phyloP scores from a whole-genome alignment of 2,797 vertebrate species.

The Amazona ochrocephala region DNA sequence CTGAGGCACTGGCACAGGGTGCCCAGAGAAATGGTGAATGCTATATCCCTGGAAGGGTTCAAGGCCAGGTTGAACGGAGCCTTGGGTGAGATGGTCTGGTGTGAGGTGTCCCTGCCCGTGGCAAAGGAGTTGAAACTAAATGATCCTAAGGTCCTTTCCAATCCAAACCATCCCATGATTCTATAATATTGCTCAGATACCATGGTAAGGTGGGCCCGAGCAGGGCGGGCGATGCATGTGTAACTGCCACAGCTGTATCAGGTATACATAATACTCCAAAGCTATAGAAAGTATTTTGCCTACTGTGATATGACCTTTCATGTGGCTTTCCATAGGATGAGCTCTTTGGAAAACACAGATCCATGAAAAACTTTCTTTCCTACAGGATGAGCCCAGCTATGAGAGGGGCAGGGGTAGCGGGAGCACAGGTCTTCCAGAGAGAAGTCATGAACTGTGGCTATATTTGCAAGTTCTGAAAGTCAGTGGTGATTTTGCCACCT shows the following conservation, averaged over 20 bases:
- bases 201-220: rapidly evolving
- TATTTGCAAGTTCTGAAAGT: not conserved
- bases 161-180: not conserved
- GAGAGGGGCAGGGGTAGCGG: not conserved
- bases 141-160: not conserved
- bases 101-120: not conserved
- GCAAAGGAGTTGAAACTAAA: not conserved
- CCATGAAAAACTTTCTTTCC: not conserved
- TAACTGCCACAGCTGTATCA: not conserved
- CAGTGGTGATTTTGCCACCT: not conserved
- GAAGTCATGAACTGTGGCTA: not conserved
- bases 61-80: not conserved
- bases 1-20: not conserved
- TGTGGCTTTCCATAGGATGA: not conserved
- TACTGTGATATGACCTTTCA: not conserved
- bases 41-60: not conserved
- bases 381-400: not conserved
- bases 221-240: not conserved
- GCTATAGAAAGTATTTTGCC: not conserved
- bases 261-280: not conserved
- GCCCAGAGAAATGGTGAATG: not conserved
- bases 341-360: not conserved
- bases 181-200: not conserved
- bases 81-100: not conserved
- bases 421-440: not conserved